Percentiles rank a stretch among this genome's conserved stretches.
Evolutionary conservation across 2,113 vertebrate species (phyloP).

Genomic region (Albula goreensis): DNA sequence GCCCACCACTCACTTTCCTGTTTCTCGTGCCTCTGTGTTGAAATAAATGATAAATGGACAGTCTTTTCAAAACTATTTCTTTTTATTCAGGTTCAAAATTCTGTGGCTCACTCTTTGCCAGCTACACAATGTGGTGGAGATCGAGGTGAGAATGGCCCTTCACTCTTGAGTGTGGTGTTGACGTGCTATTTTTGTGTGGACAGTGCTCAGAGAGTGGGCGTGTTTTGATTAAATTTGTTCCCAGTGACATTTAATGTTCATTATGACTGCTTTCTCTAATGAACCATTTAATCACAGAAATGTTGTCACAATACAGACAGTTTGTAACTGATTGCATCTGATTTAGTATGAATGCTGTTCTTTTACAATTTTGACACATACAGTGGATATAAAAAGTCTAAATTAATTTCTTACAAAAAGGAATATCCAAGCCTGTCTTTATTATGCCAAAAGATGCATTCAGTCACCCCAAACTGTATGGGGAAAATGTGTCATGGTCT

Average conservation of each 20-base stretch:
- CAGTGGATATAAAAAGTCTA: too few species aligned
- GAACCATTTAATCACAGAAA: background rate
- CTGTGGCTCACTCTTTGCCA: constrained; percentile 97
- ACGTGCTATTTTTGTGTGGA: background rate
- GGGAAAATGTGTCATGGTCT: too few species aligned
- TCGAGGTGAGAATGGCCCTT: constrained; percentile 78
- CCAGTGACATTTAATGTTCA: background rate
- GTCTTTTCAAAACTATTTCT: background rate
- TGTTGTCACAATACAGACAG: background rate
- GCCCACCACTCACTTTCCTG: background rate
- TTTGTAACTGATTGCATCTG: background rate
- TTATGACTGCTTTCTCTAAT: background rate
- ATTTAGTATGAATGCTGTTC: background rate
- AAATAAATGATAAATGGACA: background rate
- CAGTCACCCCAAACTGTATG: too few species aligned
- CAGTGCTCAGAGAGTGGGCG: background rate
- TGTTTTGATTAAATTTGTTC: background rate
- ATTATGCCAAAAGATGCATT: too few species aligned
- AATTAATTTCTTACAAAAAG: background rate
- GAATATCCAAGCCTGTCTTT: background rate
- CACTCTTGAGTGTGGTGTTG: background rate
- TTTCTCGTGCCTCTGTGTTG: background rate
- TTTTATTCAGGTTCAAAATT: constrained; percentile 82
- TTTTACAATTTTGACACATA: background rate
- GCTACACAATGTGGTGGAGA: constrained; percentile 88